phyloP scores from a whole-genome alignment of 2,888 invertebrate genomes.

The Clepsis dumicolana region DNA sequence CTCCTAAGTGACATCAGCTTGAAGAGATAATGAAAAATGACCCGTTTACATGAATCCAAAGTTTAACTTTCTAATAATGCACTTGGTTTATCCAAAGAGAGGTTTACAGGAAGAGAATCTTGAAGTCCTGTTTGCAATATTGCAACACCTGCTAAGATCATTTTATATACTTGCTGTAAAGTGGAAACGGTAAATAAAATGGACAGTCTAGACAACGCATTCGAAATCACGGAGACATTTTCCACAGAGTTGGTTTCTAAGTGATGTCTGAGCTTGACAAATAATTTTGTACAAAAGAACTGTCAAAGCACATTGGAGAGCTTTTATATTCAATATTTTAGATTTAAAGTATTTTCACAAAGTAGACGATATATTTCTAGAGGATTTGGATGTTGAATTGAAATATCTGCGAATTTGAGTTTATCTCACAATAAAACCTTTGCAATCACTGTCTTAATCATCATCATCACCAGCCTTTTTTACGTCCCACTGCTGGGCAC shows the following conservation, averaged over 20 bases:
- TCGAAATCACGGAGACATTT: constrained; percentile 25
- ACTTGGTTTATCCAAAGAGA: no score
- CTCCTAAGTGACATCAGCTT: constrained; percentile 23
- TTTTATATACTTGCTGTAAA: neutral
- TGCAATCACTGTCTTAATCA: no score
- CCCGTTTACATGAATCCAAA: neutral
- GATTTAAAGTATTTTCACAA: neutral
- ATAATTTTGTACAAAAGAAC: constrained; percentile 7
- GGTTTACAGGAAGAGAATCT: no score
- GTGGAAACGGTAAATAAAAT: neutral
- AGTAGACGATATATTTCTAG: neutral
- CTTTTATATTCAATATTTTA: constrained; percentile 6
- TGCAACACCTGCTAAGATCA: no score
- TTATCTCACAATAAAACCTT: no score
- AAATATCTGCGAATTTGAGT: no score
- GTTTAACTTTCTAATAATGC: no score
- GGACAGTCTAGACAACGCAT: constrained; percentile 17
- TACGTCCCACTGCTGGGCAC: no score
- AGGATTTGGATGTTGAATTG: neutral
- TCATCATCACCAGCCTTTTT: no score
- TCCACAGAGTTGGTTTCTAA: constrained; percentile 11
- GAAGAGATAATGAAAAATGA: constrained; percentile 23
- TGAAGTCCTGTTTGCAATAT: no score
- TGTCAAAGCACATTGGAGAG: constrained; percentile 9
- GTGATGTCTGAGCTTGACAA: constrained; percentile 22